Evolutionary conservation across 1,140 invertebrate genomes (phyloP), one percentile per base, ranked within the genome.

Genomic region (Brevipalpus yothersi): DNA sequence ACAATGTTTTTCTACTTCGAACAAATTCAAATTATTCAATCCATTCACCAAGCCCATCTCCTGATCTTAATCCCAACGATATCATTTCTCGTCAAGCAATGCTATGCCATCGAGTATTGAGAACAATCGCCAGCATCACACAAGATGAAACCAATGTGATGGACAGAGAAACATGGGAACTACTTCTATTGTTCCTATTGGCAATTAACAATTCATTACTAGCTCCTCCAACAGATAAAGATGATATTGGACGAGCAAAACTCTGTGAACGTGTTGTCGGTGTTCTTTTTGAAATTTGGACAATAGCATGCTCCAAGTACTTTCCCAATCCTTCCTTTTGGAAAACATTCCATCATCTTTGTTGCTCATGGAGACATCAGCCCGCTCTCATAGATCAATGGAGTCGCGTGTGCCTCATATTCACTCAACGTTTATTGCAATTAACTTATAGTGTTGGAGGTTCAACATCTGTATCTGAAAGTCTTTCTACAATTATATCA

Each of bases 271-370:
- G 92, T 54, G 86, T 95, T 42, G 73, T 97, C 9, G 86, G 84
- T 61, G 90, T 93, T 39, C 76, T 97, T n/a, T 86, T 95, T 70
- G 88, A 95, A 73, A 82, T 95, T 1, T 96, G 91, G 91, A 73
- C 96, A 23, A 72, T 92, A 21, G 87, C 90, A 1, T 96, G 91
- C 70, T 80, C 79, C 56, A 80, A 82, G 58, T 92, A 83, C 70
- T 86, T 86, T 73, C 91, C 90, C 13, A 84, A 88, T 7, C 90
- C 92, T 12, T 85, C 88, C 9, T 73, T 94, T 63, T 96, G 92
- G 92, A 89, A 91, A 72, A 95, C 92, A 4, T 75, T 97, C 60
- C 78, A 87, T 65, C 87, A 93, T 72, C 84, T 89, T 64, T 91
- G 88, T 69, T 76, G 84, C 63, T 82, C 82, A 66, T 95, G 90